A percentile compares a stretch with the other conserved stretches of the same genome.
phyloP scores from a whole-genome alignment of 2,888 invertebrate species.

The Acanthosepion esculentum region DNA sequence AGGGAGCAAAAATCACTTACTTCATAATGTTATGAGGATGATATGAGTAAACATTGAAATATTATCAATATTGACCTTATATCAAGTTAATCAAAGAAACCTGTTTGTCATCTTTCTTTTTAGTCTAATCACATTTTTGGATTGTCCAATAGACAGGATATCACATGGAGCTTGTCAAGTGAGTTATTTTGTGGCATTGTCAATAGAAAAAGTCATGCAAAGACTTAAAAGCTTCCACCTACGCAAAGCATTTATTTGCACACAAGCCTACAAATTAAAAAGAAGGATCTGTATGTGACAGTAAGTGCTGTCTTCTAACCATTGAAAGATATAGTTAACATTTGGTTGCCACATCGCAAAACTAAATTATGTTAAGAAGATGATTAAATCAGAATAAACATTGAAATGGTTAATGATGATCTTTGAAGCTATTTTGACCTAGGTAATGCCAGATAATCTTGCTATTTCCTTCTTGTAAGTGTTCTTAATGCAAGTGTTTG shows the following conservation, averaged over 20 bases:
- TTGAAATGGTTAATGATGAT: not conserved
- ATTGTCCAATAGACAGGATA: not conserved
- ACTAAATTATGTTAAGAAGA: not conserved
- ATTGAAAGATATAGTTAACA: not conserved
- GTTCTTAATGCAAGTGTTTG: slow-evolving; percentile 15
- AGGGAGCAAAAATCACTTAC: too few species aligned
- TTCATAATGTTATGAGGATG: too few species aligned
- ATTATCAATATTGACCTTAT: too few species aligned
- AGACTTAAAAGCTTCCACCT: not conserved
- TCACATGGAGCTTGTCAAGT: not conserved
- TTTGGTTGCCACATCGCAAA: not conserved
- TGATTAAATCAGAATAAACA: not conserved
- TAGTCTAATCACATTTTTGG: too few species aligned
- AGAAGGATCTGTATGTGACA: not conserved
- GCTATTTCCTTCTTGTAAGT: not conserved
- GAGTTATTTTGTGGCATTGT: not conserved
- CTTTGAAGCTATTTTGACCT: not conserved
- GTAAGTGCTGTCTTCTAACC: not conserved
- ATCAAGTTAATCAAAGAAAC: too few species aligned
- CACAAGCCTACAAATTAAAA: not conserved
- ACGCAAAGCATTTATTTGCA: not conserved
- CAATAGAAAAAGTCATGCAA: not conserved
- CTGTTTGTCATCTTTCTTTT: too few species aligned
- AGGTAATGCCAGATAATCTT: slow-evolving; percentile 33
- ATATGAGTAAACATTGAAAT: too few species aligned